Evolutionary conservation across 1,140 invertebrate genomes (phyloP).

Genomic region (Scylla paramamosain): DNA sequence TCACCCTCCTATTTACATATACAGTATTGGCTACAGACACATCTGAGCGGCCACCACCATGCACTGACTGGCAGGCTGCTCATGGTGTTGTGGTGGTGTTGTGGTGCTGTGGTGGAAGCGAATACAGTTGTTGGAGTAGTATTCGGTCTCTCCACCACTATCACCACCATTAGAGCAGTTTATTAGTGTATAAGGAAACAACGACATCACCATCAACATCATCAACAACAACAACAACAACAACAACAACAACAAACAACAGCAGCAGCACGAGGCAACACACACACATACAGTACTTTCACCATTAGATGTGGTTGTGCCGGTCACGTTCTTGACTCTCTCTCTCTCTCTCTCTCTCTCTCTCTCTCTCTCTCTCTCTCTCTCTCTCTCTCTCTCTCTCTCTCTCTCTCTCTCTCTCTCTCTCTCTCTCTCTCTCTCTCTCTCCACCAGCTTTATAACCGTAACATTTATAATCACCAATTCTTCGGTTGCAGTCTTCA

Average conservation of each 20-base stretch:
- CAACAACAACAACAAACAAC: not conserved
- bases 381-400: too few relatives aligned
- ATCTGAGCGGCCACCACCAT: too few relatives aligned
- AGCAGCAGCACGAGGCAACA: not conserved
- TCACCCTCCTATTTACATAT: not conserved
- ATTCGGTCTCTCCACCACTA: not conserved
- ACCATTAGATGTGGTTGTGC: too few relatives aligned
- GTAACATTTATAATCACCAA: too few relatives aligned
- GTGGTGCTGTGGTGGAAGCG: not conserved
- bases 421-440: too few relatives aligned
- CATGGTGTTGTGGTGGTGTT: not conserved
- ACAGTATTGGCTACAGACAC: not conserved
- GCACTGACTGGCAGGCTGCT: not conserved
- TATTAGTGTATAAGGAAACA: not conserved
- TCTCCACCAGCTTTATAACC: too few relatives aligned
- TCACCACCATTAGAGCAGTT: not conserved
- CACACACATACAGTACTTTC: too few relatives aligned
- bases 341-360: too few relatives aligned
- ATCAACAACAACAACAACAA: not conserved
- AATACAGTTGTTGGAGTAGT: not conserved
- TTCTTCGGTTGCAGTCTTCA: too few relatives aligned
- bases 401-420: too few relatives aligned
- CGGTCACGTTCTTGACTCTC: too few relatives aligned
- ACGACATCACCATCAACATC: not conserved
- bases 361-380: too few relatives aligned